Evolutionary conservation across 2,888 invertebrate genomes (phyloP).

Genomic region (Malthinus flaveolus): DNA sequence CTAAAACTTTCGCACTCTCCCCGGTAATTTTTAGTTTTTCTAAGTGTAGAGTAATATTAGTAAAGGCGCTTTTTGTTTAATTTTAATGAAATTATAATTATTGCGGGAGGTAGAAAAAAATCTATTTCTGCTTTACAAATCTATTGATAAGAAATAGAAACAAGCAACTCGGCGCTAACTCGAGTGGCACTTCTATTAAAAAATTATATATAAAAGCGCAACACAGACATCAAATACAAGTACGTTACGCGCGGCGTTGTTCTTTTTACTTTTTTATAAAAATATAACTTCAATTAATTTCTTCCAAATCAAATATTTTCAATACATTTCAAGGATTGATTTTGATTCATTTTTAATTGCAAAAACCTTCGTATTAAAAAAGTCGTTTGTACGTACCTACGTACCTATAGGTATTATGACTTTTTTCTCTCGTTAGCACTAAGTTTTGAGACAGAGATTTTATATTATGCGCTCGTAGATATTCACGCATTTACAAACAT

Average conservation of each 20-base stretch:
- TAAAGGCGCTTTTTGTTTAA: too few relatives aligned
- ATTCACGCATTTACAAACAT: slow-evolving; percentile 21
- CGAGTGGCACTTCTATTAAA: slow-evolving; percentile 21
- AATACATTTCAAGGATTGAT: slow-evolving; percentile 31
- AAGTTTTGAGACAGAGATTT: slow-evolving; percentile 12
- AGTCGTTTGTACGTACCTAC: slow-evolving; percentile 10
- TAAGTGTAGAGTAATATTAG: too few relatives aligned
- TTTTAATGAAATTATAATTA: too few relatives aligned
- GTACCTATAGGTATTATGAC: background rate
- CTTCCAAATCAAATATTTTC: slow-evolving; percentile 39
- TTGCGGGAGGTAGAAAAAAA: background rate
- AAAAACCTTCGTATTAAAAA: slow-evolving; percentile 15
- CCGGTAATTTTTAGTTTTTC: too few relatives aligned
- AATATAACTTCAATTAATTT: slow-evolving; percentile 41
- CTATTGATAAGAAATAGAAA: slow-evolving; percentile 30
- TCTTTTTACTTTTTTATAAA: slow-evolving; percentile 25
- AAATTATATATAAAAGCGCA: slow-evolving; percentile 20
- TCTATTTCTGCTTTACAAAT: slow-evolving; percentile 19
- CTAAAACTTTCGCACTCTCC: too few relatives aligned
- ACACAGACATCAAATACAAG: slow-evolving; percentile 27
- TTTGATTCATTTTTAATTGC: slow-evolving; percentile 28
- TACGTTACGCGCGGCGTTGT: slow-evolving; percentile 17
- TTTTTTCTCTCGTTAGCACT: slow-evolving; percentile 24
- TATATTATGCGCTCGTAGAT: slow-evolving; percentile 20
- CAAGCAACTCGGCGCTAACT: slow-evolving; percentile 16